Evolutionary conservation across 2,797 vertebrate species (phyloP), one percentile per base, ranked within the genome.

Genomic region (Falco rusticolus): DNA sequence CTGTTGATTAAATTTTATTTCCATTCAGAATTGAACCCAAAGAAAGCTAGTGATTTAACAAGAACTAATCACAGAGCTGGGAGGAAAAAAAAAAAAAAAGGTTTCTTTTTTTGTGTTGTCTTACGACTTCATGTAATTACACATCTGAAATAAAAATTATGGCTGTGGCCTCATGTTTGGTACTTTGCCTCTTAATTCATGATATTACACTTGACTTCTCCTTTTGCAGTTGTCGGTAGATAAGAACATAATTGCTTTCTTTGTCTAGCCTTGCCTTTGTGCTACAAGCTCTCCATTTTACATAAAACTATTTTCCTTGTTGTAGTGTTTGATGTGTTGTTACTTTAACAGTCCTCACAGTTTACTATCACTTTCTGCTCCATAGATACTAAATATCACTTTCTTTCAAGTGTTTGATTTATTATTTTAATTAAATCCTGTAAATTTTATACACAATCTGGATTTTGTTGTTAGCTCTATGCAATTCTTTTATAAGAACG

Each of bases 191-290:
- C 70, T 84, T 93, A 90, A 90, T 94, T 39, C 37, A 68, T 53
- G 89, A 89, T 94, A 92, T 93, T 85, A 90, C 86, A 93, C 90
- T 94, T 96, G 88, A 93, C 88, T 97, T 95, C 78, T 92, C 53
- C 88, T 93, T 90, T 89, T 89, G 56, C 93, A 92, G 1, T n/a
- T 95, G 90, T 70, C 68, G 87, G 28, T 69, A 93, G 96, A 90
- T 93, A 95, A 96, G 92, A 96, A 90, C 31, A 66, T 90, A 97
- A 96, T 96, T 93, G 78, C 78, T 89, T 96, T 94, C 81, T 95
- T 96, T 91, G 66, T 94, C 90, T 95, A 74, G 82, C 45, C n/a
- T 89, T 90, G 88, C 25, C 75, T 96, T 96, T 93, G 78, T 93
- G 59, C 60, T 87, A 54, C 78, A 56, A 74, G 25, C 9, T 87